Conservation (phyloP, 2,113 vertebrate species). For the Andinoacara biseriatus region DNA sequence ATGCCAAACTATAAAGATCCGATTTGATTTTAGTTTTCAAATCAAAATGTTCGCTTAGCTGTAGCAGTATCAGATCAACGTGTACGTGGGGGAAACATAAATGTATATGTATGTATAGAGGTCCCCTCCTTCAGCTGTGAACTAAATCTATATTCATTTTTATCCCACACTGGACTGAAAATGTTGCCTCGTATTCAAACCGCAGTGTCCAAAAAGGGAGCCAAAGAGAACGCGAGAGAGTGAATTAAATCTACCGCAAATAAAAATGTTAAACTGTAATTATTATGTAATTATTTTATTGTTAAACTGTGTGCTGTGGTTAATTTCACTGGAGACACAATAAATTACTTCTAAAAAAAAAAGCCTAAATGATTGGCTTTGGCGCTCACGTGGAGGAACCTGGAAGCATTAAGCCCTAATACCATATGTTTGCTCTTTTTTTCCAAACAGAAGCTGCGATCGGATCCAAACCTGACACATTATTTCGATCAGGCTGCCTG, state of each 20-base stretch:
- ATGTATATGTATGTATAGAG: slow-evolving; percentile 50
- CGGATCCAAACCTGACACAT: slow-evolving; percentile 62
- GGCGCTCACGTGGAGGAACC: slow-evolving; percentile 24
- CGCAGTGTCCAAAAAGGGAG: slow-evolving; percentile 65
- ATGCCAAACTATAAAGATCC: slow-evolving; percentile 4
- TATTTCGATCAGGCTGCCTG: slow-evolving; percentile 34
- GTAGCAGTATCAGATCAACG: slow-evolving; percentile 53
- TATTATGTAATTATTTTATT: slow-evolving; percentile 27
- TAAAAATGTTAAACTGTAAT: slow-evolving; percentile 38
- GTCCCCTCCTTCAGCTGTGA: slow-evolving; percentile 62
- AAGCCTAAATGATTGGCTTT: background rate
- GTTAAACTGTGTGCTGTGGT: slow-evolving; percentile 1
- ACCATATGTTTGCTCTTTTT: slow-evolving; percentile 38
- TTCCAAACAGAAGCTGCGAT: slow-evolving; percentile 35
- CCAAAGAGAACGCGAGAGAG: slow-evolving; percentile 22
- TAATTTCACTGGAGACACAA: slow-evolving; percentile 5
- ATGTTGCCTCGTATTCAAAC: slow-evolving; percentile 73
- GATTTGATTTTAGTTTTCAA: slow-evolving; percentile 25
- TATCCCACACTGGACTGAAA: slow-evolving; percentile 72
- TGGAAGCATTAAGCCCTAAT: slow-evolving; percentile 43
- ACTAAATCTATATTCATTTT: slow-evolving; percentile 76
- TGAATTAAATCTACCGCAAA: slow-evolving; percentile 30
- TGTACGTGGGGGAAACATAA: slow-evolving; percentile 24
- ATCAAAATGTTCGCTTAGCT: slow-evolving; percentile 9
- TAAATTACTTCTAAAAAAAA: background rate